Evolutionary conservation across 2,113 vertebrate genomes (phyloP).

Genomic region (Eidolon helvum): DNA sequence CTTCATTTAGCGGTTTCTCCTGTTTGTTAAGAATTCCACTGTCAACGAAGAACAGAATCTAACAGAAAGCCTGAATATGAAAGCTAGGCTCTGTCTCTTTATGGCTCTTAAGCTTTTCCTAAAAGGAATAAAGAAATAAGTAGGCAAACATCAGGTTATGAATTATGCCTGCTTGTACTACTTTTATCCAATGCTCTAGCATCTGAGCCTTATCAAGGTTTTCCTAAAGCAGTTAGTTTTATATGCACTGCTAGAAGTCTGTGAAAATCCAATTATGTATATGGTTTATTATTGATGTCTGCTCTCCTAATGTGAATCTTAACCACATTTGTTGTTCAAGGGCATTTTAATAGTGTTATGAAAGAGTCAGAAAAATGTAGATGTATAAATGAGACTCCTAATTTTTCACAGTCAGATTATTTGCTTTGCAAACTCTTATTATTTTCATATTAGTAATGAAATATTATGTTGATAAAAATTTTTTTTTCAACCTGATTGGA

Average conservation of each 20-base stretch:
- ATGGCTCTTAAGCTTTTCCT: background rate
- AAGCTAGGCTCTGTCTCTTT: background rate
- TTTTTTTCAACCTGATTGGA: background rate
- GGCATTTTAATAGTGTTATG: background rate
- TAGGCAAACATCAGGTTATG: background rate
- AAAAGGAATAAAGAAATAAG: background rate
- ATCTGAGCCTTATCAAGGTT: background rate
- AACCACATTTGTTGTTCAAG: background rate
- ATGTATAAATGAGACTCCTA: background rate
- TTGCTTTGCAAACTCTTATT: slow-evolving; percentile 15
- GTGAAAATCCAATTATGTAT: background rate
- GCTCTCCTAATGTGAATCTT: background rate
- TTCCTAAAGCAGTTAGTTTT: background rate
- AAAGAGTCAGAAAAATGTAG: background rate
- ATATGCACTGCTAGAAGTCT: background rate
- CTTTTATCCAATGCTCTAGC: background rate
- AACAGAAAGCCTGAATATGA: background rate
- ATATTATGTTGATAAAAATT: background rate
- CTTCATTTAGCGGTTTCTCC: background rate
- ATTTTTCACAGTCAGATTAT: background rate
- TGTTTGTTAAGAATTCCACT: background rate
- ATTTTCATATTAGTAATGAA: slow-evolving; percentile 29
- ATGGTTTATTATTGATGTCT: background rate
- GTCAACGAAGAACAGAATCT: background rate
- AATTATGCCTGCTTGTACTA: background rate